Conservation (phyloP, 2,113 vertebrate species). For the Oenanthe oenanthe region DNA sequence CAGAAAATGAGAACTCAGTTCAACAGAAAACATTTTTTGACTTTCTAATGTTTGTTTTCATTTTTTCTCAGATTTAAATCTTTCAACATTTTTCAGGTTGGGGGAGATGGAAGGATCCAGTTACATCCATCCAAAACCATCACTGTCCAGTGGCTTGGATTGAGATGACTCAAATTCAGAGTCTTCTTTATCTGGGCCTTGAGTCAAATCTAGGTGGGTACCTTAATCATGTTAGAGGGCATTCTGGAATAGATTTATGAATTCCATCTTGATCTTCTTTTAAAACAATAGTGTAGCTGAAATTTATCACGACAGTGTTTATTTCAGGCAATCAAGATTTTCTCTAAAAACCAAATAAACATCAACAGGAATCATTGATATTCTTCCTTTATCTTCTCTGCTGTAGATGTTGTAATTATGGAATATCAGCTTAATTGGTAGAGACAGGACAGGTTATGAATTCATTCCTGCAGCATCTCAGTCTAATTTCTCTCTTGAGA, state of each 20-base stretch:
- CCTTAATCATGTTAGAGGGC: neutral
- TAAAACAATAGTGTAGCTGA: neutral
- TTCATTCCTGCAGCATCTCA: neutral
- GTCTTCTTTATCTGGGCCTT: conserved; percentile 9
- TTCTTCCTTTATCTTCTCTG: neutral
- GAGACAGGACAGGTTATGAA: neutral
- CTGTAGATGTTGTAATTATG: neutral
- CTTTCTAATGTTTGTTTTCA: conserved; percentile 65
- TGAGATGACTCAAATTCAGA: conserved; percentile 22
- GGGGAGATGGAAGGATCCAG: neutral
- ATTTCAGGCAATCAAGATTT: neutral
- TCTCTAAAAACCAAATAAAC: neutral
- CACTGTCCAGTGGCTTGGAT: conserved; percentile 52
- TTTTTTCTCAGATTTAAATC: conserved; percentile 54
- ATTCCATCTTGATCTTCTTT: neutral
- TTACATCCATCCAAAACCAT: conserved; percentile 4
- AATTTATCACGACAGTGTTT: neutral
- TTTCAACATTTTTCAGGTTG: conserved; percentile 30
- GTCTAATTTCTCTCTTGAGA: neutral
- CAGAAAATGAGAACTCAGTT: neutral
- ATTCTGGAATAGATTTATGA: neutral
- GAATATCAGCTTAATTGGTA: neutral
- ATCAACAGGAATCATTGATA: neutral
- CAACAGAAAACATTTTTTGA: conserved; percentile 45
- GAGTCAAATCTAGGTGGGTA: conserved; percentile 43